phyloP scores from a whole-genome alignment of 1,140 invertebrate species.

The Rhopalosiphum maidis region DNA sequence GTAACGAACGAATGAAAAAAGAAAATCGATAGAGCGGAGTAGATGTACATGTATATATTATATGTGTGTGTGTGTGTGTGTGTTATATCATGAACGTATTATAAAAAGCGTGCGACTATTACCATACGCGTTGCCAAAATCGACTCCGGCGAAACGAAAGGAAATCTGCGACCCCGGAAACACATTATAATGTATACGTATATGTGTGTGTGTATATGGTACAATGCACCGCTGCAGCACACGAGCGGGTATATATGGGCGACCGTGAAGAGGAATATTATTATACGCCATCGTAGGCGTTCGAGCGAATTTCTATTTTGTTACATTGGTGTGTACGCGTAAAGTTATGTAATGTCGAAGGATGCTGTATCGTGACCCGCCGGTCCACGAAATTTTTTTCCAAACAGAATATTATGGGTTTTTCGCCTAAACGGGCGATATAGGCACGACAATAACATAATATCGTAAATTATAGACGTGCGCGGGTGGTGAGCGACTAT shows the following conservation, averaged over 20 bases:
- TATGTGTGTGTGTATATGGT: too few relatives aligned
- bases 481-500: too few relatives aligned
- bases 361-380: too few relatives aligned
- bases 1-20: not conserved
- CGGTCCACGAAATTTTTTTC: not conserved
- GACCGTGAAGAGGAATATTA: not conserved
- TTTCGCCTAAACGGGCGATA: not conserved
- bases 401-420: not conserved
- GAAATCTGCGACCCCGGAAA: not conserved
- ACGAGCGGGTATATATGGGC: not conserved
- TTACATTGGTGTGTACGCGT: not conserved
- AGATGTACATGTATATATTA: not conserved
- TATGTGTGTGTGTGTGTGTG: too few relatives aligned
- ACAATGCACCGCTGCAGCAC: not conserved
- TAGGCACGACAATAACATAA: not conserved
- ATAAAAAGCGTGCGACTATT: not conserved
- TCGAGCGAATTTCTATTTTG: not conserved
- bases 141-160: not conserved
- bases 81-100: not conserved
- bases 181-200: not conserved
- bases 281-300: not conserved
- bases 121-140: conserved; percentile 24
- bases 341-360: not conserved
- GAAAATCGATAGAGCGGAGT: conserved; percentile 20
- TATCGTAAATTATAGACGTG: not conserved